A percentile compares a stretch with the other conserved stretches of the same genome.
Evolutionary conservation across 1,140 invertebrate species (phyloP).

Genomic region (Caenorhabditis briggsae): DNA sequence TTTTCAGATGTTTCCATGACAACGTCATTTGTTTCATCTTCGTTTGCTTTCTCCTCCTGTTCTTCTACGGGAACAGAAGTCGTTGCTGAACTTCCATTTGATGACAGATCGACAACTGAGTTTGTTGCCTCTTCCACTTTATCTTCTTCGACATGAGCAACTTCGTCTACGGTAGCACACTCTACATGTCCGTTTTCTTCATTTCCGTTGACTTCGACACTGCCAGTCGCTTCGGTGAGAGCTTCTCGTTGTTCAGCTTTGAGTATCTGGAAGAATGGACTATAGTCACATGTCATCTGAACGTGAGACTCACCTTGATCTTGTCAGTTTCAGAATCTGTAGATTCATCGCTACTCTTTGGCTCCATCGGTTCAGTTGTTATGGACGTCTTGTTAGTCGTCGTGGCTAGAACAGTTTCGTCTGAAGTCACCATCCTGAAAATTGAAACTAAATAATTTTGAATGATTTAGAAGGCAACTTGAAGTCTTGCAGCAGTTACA

Average conservation of each 20-base stretch:
- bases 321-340: constrained; percentile 11
- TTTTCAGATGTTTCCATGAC: not conserved
- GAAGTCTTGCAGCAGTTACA: not conserved
- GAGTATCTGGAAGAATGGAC: not conserved
- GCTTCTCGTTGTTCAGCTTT: constrained; percentile 32
- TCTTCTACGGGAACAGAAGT: not conserved
- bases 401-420: constrained; percentile 34
- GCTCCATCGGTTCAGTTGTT: not conserved
- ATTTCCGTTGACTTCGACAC: constrained; percentile 26
- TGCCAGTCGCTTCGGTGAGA: not conserved
- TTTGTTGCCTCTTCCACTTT: not conserved
- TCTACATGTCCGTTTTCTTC: constrained; percentile 15
- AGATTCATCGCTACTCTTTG: constrained; percentile 5
- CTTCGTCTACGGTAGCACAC: not conserved
- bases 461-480: not conserved
- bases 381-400: constrained; percentile 16
- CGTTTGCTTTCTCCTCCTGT: not conserved
- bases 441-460: not conserved
- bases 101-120: not conserved
- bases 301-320: constrained; percentile 10
- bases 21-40: not conserved
- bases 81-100: not conserved
- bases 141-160: not conserved
- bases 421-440: constrained; percentile 40
- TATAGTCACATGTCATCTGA: not conserved